Base-by-base conservation (phyloP, 2,113 vertebrate genomes). In the Cinclus cinclus region DNA sequence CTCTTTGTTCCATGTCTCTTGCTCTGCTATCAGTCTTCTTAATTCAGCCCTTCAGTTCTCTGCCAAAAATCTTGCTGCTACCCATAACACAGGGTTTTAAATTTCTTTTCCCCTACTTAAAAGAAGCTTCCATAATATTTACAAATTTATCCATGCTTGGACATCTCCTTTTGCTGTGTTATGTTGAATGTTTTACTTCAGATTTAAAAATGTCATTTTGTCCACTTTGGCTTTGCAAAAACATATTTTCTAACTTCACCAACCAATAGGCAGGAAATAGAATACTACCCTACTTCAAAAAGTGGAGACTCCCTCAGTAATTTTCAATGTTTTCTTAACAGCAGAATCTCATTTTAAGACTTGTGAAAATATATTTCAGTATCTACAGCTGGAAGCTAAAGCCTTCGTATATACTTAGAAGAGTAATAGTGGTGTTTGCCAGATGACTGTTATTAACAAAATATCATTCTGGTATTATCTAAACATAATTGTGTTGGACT, bases 1-100 rank as follows among this genome's bases (percentile, higher is more conserved):
- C 90, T 93, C 87, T 96, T 96, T 96, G 93, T 96, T 96, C 90
- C 85, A 87, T 15, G 93, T 86, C 91, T 95, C 64, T 67, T 80
- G 87, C 89, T 92, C 71, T 94, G 50, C 67, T 90, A 77, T 89
- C 89, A 90, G 75, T 95, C 91, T 89, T 77, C 87, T 90, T 94
- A 95, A 96, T 88, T 95, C 87, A 95, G 71, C 49, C 79, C 47
- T 94, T 88, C 90, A 90, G 67, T 52, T 90, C 90, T 77, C 9
- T 0, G 47, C 60, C 69, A 92, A 83, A 94, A 90, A 71, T 53
- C 47, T 80, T 94, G 53, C 85, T 50, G 47, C 49, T 81, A 78
- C 60, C 56, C 47, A 5, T 75, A 90, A 95, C 39, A 88, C 13
- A 50, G 52, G 37, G 56, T 14, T 91, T 84, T 86, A 5, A 1